These are phyloP conservation scores for Enoplosus armatus DNA, from an alignment of 2,797 vertebrate species.

Conservation along the genomic window DNA sequence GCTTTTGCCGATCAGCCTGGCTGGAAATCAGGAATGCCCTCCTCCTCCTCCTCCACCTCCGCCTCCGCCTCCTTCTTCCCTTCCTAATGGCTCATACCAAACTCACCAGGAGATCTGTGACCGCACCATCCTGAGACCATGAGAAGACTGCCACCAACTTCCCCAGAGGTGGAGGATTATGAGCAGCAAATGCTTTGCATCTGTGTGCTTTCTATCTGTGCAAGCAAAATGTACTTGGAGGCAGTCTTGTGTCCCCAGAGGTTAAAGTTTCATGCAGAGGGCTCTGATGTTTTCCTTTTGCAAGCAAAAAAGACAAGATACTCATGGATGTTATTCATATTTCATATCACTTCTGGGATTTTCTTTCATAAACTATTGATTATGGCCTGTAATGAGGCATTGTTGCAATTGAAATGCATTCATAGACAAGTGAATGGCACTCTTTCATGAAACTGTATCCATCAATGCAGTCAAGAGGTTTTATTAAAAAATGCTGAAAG, in stretches of 20 bases:
- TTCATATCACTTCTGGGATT: conserved; percentile 32
- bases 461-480: conserved; percentile 70
- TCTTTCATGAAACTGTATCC: conserved; percentile 75
- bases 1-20: conserved; percentile 83
- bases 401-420: conserved; percentile 63
- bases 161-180: conserved; percentile 67
- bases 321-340: conserved; percentile 26
- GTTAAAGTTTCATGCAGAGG: conserved; percentile 34
- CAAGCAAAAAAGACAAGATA: conserved; percentile 39
- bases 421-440: conserved; percentile 60
- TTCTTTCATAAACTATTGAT: conserved; percentile 51
- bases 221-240: conserved; percentile 46
- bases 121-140: conserved; percentile 70
- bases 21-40: conserved; percentile 85
- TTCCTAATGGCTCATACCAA: conserved; percentile 79
- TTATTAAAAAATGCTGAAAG: conserved; percentile 79
- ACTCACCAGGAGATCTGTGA: conserved; percentile 76
- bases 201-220: conserved; percentile 58
- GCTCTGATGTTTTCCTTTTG: conserved; percentile 5
- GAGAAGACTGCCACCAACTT: conserved; percentile 70
- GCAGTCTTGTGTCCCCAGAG: conserved; percentile 32
- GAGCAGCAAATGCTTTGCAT: conserved; percentile 70
- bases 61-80: conserved; percentile 32
- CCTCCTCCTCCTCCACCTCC: conserved; percentile 44
- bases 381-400: conserved; percentile 17